Base-by-base conservation (phyloP, 1,140 invertebrate genomes). In the Bombus haemorrhoidalis region DNA sequence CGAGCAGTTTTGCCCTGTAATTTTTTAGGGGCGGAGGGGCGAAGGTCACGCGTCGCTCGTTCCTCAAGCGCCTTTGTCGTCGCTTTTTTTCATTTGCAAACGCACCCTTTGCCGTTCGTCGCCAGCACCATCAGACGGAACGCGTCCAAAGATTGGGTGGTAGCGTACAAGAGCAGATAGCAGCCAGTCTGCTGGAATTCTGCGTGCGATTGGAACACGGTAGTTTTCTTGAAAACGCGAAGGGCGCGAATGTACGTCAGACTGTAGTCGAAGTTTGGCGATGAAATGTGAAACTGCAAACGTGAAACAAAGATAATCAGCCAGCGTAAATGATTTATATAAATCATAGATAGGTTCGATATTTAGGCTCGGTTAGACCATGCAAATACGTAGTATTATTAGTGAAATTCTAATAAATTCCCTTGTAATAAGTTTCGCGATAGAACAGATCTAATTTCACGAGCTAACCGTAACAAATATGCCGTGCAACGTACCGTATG, bases 11-110 rank as follows among this genome's bases (percentile, higher is more conserved):
- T 71, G 78, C 89, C 72, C 84, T 89, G 87, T 82, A 89, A 89
- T 89, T 89, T 89, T 87, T 89, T 89, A 89, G n/a, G 72, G 32
- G 37, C 41, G 10, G 3, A 39, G 59, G 10, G 10, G 71, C 3
- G 28, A 5, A 62, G 59, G 37, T 25, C 43, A 39, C 57, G 62
- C 68, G 47, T 18, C 47, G 64, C 43, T 53, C 41, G 47, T 41
- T 37, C 37, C 41, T 66, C 22, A 8, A 9, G 34, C 64, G 64
- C 68, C 64, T 86, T 86, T 75, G 80, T 76, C 39, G 43, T 62
- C 77, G 76, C 41, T 80, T 68, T 85, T 89, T 87, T 76, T 87
- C 81, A 81, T 90, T 87, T 87, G 79, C 82, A 28, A 62, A 71
- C 68, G 41, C 68, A 66, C 37, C 78, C 85, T 59, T 69, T 86